phyloP scores from a whole-genome alignment of 2,888 invertebrate species.

The Lagria hirta region DNA sequence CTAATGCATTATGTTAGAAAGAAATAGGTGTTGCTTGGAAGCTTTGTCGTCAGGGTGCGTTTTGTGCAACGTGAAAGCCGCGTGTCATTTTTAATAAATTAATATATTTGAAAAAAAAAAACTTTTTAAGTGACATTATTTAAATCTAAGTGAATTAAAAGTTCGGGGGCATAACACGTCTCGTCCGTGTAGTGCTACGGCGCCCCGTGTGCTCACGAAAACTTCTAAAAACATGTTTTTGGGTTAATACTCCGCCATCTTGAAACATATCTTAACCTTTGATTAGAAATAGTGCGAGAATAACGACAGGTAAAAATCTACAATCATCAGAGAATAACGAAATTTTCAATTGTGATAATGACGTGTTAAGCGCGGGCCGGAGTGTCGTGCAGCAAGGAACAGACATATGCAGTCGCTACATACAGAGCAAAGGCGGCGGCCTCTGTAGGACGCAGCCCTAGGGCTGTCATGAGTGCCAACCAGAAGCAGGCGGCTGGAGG shows the following conservation, averaged over 20 bases:
- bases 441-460: slow-evolving; percentile 64
- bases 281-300: slow-evolving; percentile 47
- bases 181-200: slow-evolving; percentile 22
- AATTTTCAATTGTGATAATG: slow-evolving; percentile 30
- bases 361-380: slow-evolving; percentile 5
- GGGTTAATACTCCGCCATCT: slow-evolving; percentile 55
- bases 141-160: slow-evolving; percentile 38
- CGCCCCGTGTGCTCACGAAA: slow-evolving; percentile 16
- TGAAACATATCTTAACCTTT: slow-evolving; percentile 55
- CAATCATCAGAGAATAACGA: slow-evolving; percentile 37
- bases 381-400: slow-evolving; percentile 45
- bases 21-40: too few species aligned
- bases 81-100: slow-evolving; percentile 55
- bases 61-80: slow-evolving; percentile 56
- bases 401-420: slow-evolving; percentile 52
- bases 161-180: slow-evolving; percentile 31
- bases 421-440: slow-evolving; percentile 59
- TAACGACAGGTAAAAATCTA: slow-evolving; percentile 40
- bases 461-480: slow-evolving; percentile 66
- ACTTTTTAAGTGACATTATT: slow-evolving; percentile 49
- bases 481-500: slow-evolving; percentile 66
- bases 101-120: slow-evolving; percentile 50
- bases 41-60: slow-evolving; percentile 51
- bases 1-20: too few species aligned
- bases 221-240: slow-evolving; percentile 51